A percentile compares a stretch with the other conserved stretches of the same genome.
Evolutionary conservation across 2,113 vertebrate species (phyloP).

Genomic region (Tachysurus fulvidraco): DNA sequence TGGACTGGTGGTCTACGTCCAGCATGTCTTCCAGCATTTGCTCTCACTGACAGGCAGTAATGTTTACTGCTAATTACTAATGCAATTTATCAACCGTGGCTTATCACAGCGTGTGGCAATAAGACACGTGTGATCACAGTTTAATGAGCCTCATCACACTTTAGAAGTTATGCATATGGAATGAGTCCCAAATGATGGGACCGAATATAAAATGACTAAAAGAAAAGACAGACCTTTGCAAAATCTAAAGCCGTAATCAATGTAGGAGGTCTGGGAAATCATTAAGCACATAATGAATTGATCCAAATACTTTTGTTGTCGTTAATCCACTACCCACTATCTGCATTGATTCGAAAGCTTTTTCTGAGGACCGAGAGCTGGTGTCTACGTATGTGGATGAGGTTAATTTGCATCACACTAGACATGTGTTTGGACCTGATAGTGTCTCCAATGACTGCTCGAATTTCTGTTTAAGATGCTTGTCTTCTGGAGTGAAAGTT

Average conservation of each 20-base stretch:
- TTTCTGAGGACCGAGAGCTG: neutral
- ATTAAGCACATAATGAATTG: neutral
- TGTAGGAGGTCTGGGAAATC: neutral
- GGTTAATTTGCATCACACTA: neutral
- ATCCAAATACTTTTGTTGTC: neutral
- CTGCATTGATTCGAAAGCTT: neutral
- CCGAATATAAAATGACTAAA: neutral
- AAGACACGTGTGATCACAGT: neutral
- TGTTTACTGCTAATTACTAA: neutral
- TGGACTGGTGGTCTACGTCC: neutral
- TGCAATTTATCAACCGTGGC: conserved; percentile 1
- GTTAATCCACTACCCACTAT: conserved; percentile 12
- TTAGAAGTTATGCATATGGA: neutral
- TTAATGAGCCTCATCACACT: neutral
- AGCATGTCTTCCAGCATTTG: conserved; percentile 6
- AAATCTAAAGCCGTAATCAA: neutral
- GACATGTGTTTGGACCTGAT: conserved; percentile 6
- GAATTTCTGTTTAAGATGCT: neutral
- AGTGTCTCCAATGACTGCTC: neutral
- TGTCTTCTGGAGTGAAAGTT: neutral
- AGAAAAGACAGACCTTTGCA: neutral
- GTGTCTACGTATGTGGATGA: neutral
- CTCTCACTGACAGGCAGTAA: neutral
- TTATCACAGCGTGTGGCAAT: neutral
- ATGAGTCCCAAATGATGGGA: neutral